phyloP scores from a whole-genome alignment of 2,797 vertebrate species.

The Sitta carolinensis region DNA sequence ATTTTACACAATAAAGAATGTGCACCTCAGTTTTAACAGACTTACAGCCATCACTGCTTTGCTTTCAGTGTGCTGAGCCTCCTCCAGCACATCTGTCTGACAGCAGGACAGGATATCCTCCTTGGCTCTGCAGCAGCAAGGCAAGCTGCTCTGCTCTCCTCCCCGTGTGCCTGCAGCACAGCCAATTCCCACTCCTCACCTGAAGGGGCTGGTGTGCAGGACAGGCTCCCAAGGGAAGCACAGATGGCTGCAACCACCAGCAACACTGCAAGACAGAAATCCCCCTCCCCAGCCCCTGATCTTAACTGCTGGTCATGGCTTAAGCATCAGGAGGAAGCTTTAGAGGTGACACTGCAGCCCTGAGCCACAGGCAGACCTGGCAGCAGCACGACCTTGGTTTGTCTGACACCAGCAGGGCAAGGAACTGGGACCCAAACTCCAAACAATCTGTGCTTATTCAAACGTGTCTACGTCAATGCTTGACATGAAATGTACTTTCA shows the following conservation, averaged over 20 bases:
- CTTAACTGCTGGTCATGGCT: background rate
- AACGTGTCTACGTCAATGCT: background rate
- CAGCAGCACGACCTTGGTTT: background rate
- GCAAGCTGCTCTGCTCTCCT: background rate
- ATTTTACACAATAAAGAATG: background rate
- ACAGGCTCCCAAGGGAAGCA: background rate
- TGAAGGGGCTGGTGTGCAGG: background rate
- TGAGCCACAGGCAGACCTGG: fast-evolving
- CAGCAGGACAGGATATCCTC: conserved; percentile 18
- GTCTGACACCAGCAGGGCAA: background rate
- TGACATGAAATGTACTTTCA: background rate
- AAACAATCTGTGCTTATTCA: background rate
- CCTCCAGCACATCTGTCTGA: background rate
- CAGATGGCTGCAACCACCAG: fast-evolving
- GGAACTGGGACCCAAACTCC: background rate
- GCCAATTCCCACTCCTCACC: background rate
- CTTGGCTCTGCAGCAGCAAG: background rate
- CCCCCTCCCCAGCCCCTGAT: background rate
- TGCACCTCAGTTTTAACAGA: background rate
- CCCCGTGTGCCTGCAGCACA: background rate
- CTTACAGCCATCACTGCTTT: background rate
- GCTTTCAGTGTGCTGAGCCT: background rate
- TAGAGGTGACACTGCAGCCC: background rate
- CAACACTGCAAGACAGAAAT: background rate
- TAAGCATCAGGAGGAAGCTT: fast-evolving